Percentiles rank a stretch among this genome's conserved stretches.
Conservation (phyloP, 2,888 invertebrate genomes). For the Spodoptera exigua region DNA sequence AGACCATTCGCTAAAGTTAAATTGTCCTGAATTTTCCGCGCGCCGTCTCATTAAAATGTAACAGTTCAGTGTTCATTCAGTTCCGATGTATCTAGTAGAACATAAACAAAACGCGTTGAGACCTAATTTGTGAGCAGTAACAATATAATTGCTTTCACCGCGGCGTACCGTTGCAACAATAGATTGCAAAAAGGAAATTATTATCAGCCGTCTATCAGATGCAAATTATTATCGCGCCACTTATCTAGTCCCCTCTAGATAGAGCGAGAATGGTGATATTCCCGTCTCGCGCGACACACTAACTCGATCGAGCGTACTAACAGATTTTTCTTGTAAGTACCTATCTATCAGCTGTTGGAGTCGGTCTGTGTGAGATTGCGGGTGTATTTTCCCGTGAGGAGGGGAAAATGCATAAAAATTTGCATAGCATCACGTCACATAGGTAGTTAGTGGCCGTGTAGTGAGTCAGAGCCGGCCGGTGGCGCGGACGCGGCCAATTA, state of each 20-base stretch:
- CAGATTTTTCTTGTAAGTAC: conserved; percentile 73
- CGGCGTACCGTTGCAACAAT: conserved; percentile 69
- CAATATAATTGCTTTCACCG: conserved; percentile 70
- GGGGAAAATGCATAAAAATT: conserved; percentile 77
- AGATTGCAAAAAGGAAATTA: conserved; percentile 79
- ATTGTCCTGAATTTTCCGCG: conserved; percentile 48
- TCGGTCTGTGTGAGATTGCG: conserved; percentile 62
- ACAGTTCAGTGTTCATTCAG: conserved; percentile 28
- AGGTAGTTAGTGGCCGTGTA: conserved; percentile 60
- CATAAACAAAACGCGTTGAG: conserved; percentile 48
- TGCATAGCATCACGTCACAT: conserved; percentile 76
- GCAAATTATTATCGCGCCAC: conserved; percentile 82
- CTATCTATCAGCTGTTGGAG: conserved; percentile 78
- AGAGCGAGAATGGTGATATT: conserved; percentile 70
- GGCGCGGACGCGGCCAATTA: conserved; percentile 74
- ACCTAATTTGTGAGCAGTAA: conserved; percentile 36
- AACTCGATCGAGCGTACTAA: conserved; percentile 82
- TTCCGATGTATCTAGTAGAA: conserved; percentile 17
- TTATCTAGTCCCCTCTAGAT: conserved; percentile 81
- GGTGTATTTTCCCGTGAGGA: conserved; percentile 57
- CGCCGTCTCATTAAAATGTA: conserved; percentile 35
- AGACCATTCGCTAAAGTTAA: conserved; percentile 39
- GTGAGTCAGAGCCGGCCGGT: conserved; percentile 78
- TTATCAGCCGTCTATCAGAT: conserved; percentile 82
- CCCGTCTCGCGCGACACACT: conserved; percentile 78